phyloP scores from a whole-genome alignment of 1,140 invertebrate genomes.

The Drosophila eugracilis region DNA sequence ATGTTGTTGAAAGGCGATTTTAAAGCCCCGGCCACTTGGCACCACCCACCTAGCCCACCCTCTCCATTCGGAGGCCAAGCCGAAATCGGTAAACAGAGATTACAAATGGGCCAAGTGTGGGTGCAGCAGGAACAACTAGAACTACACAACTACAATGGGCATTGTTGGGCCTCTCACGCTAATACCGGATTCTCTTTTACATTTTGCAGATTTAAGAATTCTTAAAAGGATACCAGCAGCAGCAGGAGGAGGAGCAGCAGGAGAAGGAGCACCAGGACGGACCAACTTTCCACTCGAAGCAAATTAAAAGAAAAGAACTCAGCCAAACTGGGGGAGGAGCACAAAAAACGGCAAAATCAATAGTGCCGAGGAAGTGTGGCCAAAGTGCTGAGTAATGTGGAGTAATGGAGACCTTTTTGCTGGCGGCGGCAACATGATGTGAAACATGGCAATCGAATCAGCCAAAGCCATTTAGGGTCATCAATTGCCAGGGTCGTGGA shows the following conservation, averaged over 20 bases:
- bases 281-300: conserved; percentile 29
- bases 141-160: conserved; percentile 57
- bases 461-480: conserved; percentile 81
- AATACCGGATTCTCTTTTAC: conserved; percentile 60
- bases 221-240: conserved; percentile 32
- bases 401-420: conserved; percentile 80
- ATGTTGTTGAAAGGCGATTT: conserved; percentile 79
- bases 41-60: background rate
- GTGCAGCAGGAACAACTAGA: conserved; percentile 12
- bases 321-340: conserved; percentile 12
- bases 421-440: conserved; percentile 78
- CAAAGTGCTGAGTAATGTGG: conserved; percentile 80
- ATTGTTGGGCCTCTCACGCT: conserved; percentile 63
- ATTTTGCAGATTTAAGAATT: conserved; percentile 55
- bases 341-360: conserved; percentile 51
- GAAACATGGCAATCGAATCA: conserved; percentile 83
- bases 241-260: background rate
- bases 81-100: conserved; percentile 71
- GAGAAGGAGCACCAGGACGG: background rate
- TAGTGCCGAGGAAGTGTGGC: conserved; percentile 59
- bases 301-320: conserved; percentile 47
- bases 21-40: conserved; percentile 59
- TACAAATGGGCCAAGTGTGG: conserved; percentile 74
- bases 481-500: conserved; percentile 75
- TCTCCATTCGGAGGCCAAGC: conserved; percentile 37